Conservation (phyloP, 1,140 invertebrate genomes). For the Drosophila cardini region DNA sequence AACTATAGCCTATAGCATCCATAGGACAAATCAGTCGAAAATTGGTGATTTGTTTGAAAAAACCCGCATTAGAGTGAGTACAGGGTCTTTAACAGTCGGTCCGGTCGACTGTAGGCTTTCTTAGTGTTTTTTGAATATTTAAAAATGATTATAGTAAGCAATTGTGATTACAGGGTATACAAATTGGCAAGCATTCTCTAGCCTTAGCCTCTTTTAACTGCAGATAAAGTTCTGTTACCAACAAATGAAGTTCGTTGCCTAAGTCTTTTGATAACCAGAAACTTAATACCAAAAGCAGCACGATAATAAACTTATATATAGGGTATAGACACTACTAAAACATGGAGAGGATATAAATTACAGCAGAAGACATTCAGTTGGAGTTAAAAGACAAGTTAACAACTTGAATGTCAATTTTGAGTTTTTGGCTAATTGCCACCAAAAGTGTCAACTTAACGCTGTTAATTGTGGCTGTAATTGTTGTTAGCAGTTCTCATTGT, state of each 20-base stretch:
- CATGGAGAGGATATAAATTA: constrained; percentile 1
- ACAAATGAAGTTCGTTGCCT: constrained; percentile 57
- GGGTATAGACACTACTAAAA: constrained; percentile 1
- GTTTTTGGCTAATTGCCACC: constrained; percentile 41
- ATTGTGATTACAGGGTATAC: too few relatives aligned
- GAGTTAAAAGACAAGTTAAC: constrained; percentile 11
- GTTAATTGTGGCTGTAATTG: constrained; percentile 21
- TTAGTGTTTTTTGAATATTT: too few relatives aligned
- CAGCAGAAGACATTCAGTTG: constrained; percentile 9
- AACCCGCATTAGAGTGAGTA: too few relatives aligned
- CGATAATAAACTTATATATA: constrained; percentile 2
- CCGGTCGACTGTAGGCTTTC: too few relatives aligned
- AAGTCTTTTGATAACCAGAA: constrained; percentile 56
- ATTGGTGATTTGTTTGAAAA: too few relatives aligned
- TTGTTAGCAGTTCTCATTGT: background rate
- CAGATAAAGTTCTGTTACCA: background rate
- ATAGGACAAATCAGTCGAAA: too few relatives aligned
- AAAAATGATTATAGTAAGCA: too few relatives aligned
- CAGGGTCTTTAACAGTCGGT: too few relatives aligned
- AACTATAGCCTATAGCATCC: too few relatives aligned
- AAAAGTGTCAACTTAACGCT: constrained; percentile 47
- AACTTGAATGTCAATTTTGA: constrained; percentile 43
- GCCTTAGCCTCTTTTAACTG: background rate
- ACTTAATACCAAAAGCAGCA: constrained; percentile 3
- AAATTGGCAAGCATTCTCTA: background rate